These are phyloP conservation scores for Herpailurus yagouaroundi DNA, from an alignment of 2,113 vertebrate genomes.

Conservation along the genomic window DNA sequence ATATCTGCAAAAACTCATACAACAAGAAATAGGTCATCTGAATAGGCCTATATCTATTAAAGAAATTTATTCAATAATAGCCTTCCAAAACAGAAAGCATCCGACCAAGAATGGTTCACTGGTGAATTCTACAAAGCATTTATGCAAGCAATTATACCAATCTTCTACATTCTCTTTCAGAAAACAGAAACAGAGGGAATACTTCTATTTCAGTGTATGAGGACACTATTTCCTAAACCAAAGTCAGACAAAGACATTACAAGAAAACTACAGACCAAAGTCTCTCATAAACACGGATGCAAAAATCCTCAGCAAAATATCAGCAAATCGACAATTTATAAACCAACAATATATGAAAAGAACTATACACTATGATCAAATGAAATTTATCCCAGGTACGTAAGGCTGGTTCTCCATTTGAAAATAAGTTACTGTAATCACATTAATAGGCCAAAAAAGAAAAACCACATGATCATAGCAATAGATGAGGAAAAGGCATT, in stretches of 20 bases:
- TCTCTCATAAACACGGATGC: not conserved
- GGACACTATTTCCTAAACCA: not conserved
- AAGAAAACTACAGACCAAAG: not conserved
- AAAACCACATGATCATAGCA: not conserved
- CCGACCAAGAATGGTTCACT: not conserved
- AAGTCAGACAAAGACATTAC: not conserved
- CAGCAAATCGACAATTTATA: not conserved
- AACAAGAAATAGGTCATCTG: not conserved
- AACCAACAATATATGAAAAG: not conserved
- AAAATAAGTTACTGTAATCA: not conserved
- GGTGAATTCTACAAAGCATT: not conserved
- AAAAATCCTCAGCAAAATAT: not conserved
- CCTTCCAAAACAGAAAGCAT: not conserved
- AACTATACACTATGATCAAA: not conserved
- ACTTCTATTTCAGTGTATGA: not conserved
- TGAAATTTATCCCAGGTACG: not conserved
- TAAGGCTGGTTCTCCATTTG: not conserved
- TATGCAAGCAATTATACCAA: not conserved
- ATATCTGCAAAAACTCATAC: not conserved
- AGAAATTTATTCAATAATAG: not conserved
- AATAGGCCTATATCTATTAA: not conserved
- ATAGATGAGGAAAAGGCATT: not conserved
- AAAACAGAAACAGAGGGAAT: not conserved
- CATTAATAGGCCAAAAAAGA: not conserved
- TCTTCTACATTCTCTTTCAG: not conserved